phyloP scores from a whole-genome alignment of 2,113 vertebrate species.

The Leptobrachium ailaonicum region DNA sequence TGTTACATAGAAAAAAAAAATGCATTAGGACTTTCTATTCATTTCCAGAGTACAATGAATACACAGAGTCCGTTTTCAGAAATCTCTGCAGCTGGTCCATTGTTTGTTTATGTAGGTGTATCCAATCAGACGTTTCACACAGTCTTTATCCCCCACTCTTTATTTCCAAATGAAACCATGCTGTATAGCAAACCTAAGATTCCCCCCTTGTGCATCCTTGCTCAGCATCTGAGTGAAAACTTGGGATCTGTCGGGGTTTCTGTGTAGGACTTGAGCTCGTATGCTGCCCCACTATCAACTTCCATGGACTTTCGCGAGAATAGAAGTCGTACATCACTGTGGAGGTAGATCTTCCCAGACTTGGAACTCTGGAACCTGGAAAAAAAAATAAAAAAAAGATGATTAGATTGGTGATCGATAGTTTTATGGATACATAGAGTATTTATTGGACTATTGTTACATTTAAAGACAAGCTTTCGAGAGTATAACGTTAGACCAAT shows the following conservation, averaged over 20 bases:
- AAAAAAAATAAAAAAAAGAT: constrained; percentile 43
- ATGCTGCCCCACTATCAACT: constrained; percentile 98
- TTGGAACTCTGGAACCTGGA: constrained; percentile 98
- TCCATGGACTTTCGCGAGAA: constrained; percentile 99
- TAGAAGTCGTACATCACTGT: constrained; percentile 94
- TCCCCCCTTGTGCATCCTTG: constrained; percentile 31
- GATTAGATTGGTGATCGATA: too few species aligned
- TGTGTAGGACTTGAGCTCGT: constrained; percentile 97
- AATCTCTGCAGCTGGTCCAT: constrained; percentile 70
- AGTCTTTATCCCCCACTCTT: constrained; percentile 51
- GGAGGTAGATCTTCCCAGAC: constrained; percentile 99
- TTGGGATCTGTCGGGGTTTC: constrained; percentile 93
- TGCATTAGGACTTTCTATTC: constrained; percentile 76
- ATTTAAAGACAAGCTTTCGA: too few species aligned
- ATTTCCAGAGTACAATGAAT: constrained; percentile 88
- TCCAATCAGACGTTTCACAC: constrained; percentile 46
- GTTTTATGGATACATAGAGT: too few species aligned
- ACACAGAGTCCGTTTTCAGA: constrained; percentile 83
- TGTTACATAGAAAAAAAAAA: constrained; percentile 91
- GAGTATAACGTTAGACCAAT: too few species aligned
- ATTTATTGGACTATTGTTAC: too few species aligned
- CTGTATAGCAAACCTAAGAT: constrained; percentile 54
- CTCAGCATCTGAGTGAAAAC: constrained; percentile 92
- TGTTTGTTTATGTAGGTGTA: constrained; percentile 58
- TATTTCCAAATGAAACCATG: constrained; percentile 39